Base-by-base conservation (phyloP, 2,113 vertebrate species). In the Mesoclemmys tuberculata region DNA sequence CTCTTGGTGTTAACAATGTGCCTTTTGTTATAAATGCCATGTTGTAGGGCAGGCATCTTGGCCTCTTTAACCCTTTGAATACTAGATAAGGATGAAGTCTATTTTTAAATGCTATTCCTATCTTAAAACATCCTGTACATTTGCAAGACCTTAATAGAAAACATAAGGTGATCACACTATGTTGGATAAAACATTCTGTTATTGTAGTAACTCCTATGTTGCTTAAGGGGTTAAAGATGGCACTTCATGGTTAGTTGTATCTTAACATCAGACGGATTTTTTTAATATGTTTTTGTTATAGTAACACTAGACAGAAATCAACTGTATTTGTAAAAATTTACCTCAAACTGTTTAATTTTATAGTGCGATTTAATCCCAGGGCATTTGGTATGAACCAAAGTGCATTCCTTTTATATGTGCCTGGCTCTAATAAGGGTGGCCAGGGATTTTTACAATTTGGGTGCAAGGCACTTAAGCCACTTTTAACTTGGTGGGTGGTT, bases 381-480 rank as follows among this genome's bases (percentile, higher is more conserved):
- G 99, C 99, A 99, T 99, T 99, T 99, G 99, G 99, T 99, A 98
- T 98, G 98, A 99, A 99, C 99, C 99, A 99, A 99, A 99, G 99
- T 99, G 99, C 99, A 99, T 99, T 99, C 99, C 99, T 99, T 99
- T 99, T 98, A 93, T 99, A 99, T 97, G 94, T 98, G 95, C 98
- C 98, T 99, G 98, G 98, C 98, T 98, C 93, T 95, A 97, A 93
- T 86, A 95, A 95, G 97, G 95, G 95, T 86, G 93, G 97, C 98
- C 98, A 98, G 98, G 97, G 96, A 94, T 98, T 98, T 99, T 98
- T 98, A 98, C 98, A 98, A 98, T 98, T 98, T 98, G 97, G 98
- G 98, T 98, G 98, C 98, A 98, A 98, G 98, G 98, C 98, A 98
- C 98, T 98, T 98, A 97, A 98, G 98, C 98, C 98, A 98, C 98